Evolutionary conservation across 2,113 vertebrate species (phyloP).

Genomic region (Climacteris rufus): DNA sequence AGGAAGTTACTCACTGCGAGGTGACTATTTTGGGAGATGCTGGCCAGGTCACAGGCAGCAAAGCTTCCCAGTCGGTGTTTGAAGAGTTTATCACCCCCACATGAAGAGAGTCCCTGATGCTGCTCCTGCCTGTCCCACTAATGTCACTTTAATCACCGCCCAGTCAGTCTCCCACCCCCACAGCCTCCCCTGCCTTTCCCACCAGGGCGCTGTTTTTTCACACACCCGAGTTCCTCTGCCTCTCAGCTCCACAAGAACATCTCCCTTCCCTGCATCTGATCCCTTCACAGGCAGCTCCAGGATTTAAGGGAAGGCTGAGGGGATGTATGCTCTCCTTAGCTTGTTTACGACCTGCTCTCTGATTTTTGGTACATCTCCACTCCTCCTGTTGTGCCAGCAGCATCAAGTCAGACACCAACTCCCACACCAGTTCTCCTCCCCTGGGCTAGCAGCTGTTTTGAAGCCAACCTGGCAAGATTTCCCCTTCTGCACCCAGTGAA

Average conservation of each 20-base stretch:
- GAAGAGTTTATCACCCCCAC: conserved; percentile 28
- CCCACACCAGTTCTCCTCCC: not conserved
- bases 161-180: not conserved
- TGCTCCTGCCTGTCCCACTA: not conserved
- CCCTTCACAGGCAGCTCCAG: not conserved
- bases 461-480: not conserved
- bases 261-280: not conserved
- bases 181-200: not conserved
- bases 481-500: not conserved
- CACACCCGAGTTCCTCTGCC: not conserved
- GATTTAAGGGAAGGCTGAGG: not conserved
- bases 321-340: not conserved
- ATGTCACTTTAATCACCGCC: not conserved
- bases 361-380: not conserved
- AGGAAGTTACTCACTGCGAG: conserved; percentile 57
- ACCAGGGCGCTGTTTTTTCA: not conserved
- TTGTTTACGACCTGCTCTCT: not conserved
- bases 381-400: not conserved
- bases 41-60: conserved; percentile 51
- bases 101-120: conserved; percentile 17
- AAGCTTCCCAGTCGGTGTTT: conserved; percentile 7
- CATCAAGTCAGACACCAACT: not conserved
- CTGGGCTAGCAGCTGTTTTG: not conserved
- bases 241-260: not conserved
- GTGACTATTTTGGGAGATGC: conserved; percentile 62